Percentiles rank a stretch among this genome's conserved stretches.
phyloP scores from a whole-genome alignment of 1,140 invertebrate species.

The Saccostrea echinata region DNA sequence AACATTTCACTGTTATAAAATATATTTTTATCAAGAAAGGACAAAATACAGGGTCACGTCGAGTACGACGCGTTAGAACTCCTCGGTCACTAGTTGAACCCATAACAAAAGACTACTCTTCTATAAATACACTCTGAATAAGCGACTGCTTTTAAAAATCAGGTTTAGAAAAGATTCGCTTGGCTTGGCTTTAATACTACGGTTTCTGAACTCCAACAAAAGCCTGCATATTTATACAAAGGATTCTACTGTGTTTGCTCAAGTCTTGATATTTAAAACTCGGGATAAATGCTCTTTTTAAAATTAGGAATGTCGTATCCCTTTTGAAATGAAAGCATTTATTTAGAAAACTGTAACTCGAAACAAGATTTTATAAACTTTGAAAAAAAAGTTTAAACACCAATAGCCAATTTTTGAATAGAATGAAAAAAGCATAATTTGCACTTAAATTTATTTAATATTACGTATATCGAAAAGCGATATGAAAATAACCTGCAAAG shows the following conservation, averaged over 20 bases:
- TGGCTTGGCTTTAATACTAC: constrained; percentile 28
- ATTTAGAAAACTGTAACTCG: neutral
- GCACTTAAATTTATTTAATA: neutral
- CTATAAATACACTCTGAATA: constrained; percentile 27
- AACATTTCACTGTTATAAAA: neutral
- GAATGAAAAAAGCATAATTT: neutral
- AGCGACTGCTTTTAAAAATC: constrained; percentile 31
- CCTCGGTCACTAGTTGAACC: constrained; percentile 12
- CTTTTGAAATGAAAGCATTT: neutral
- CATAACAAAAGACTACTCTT: constrained; percentile 24
- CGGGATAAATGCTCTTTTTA: constrained; percentile 35
- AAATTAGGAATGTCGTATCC: neutral
- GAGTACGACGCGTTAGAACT: neutral
- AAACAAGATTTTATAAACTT: too few relatives aligned
- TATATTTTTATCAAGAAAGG: neutral
- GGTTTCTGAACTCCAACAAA: constrained; percentile 36
- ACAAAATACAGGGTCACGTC: neutral
- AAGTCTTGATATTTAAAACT: constrained; percentile 31
- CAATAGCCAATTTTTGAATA: neutral
- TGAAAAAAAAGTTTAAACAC: too few relatives aligned
- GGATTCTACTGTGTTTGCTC: constrained; percentile 9
- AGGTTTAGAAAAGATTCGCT: constrained; percentile 38
- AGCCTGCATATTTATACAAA: constrained; percentile 35
- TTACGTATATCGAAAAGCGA: neutral
- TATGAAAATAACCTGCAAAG: neutral